phyloP scores from a whole-genome alignment of 2,888 invertebrate species.

The Linnaemya vulpina region DNA sequence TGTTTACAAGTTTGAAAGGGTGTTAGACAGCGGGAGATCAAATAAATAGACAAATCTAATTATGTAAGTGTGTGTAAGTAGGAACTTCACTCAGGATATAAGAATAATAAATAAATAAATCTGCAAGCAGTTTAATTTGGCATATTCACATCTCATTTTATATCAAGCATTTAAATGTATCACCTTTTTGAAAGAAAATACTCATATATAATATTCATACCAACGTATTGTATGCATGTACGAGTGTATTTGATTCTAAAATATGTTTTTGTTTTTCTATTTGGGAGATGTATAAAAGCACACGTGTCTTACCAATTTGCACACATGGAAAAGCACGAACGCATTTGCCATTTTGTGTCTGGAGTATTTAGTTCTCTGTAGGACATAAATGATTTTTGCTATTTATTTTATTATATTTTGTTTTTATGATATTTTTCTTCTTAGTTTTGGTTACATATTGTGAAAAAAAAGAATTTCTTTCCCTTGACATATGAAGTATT shows the following conservation, averaged over 20 bases:
- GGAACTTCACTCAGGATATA: slow-evolving; percentile 15
- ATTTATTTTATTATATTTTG: slow-evolving; percentile 46
- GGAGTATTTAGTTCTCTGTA: neutral
- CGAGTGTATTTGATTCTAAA: too few species aligned
- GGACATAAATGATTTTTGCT: slow-evolving; percentile 43
- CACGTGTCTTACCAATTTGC: slow-evolving; percentile 8
- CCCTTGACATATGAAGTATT: slow-evolving; percentile 1
- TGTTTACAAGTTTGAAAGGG: slow-evolving; percentile 52
- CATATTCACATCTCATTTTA: slow-evolving; percentile 34
- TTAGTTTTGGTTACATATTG: neutral
- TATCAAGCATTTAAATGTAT: slow-evolving; percentile 45
- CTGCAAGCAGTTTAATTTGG: slow-evolving; percentile 53
- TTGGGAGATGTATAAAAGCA: slow-evolving; percentile 5
- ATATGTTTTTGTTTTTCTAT: neutral
- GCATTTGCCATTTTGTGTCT: neutral
- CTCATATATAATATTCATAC: neutral
- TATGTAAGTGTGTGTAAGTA: neutral
- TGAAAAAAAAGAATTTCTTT: neutral
- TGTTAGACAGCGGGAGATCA: slow-evolving; percentile 50
- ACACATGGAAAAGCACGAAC: neutral
- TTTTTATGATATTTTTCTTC: slow-evolving; percentile 2
- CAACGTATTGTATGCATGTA: neutral
- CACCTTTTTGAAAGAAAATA: slow-evolving; percentile 6
- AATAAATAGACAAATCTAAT: neutral
- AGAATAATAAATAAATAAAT: slow-evolving; percentile 50